Evolutionary conservation across 2,797 vertebrate genomes (phyloP).

Genomic region (Prunella strophiata): DNA sequence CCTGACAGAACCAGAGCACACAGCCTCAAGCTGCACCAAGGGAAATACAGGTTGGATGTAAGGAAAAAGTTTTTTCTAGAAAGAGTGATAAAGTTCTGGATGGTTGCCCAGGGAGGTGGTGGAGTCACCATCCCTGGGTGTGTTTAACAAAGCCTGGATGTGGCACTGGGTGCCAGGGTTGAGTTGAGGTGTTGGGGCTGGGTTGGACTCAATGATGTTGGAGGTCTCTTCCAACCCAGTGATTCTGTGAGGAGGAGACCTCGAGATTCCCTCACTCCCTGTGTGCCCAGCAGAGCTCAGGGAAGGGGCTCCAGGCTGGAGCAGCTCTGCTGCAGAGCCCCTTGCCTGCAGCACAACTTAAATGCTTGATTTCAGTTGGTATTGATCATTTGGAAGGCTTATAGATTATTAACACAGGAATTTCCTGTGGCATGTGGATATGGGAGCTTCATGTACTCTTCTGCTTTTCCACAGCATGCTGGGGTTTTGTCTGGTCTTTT

Average conservation of each 20-base stretch:
- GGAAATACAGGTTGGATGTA: too few relatives aligned
- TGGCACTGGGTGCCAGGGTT: too few relatives aligned
- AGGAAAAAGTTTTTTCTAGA: too few relatives aligned
- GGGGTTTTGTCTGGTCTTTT: background rate
- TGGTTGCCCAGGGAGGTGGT: too few relatives aligned
- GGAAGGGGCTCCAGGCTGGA: background rate
- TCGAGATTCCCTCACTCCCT: rapidly evolving
- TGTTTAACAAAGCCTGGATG: too few relatives aligned
- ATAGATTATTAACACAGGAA: background rate
- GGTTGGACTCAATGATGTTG: too few relatives aligned
- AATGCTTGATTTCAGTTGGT: background rate
- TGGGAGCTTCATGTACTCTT: background rate
- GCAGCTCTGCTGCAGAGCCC: background rate
- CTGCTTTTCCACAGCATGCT: background rate
- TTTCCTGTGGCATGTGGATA: background rate
- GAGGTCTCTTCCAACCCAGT: too few relatives aligned
- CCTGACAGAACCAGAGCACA: too few relatives aligned
- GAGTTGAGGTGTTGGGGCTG: too few relatives aligned
- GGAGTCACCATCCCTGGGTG: too few relatives aligned
- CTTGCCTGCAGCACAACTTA: background rate
- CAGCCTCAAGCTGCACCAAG: too few relatives aligned
- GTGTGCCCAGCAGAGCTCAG: background rate
- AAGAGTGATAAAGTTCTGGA: too few relatives aligned
- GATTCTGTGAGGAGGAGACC: background rate
- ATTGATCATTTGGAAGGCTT: background rate